phyloP scores from a whole-genome alignment of 2,797 vertebrate genomes.

The Molossus alvarezi region DNA sequence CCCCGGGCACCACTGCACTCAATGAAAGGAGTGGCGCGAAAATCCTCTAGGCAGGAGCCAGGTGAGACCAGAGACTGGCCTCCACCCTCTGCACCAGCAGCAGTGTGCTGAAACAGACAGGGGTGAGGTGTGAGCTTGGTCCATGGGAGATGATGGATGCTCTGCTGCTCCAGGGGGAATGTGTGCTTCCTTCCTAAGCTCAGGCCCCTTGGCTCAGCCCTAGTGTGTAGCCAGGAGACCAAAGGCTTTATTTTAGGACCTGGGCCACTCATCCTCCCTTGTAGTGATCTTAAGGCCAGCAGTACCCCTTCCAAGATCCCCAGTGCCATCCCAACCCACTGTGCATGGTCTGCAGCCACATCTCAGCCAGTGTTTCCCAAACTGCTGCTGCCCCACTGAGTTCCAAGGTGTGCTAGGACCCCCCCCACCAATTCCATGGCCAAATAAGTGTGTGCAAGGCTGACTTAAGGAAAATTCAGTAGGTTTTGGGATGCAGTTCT shows the following conservation, averaged over 20 bases:
- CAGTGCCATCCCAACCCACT: not conserved
- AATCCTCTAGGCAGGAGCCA: slow-evolving; percentile 98
- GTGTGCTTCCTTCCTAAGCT: not conserved
- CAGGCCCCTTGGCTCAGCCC: not conserved
- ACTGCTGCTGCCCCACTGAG: not conserved
- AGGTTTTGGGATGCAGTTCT: not conserved
- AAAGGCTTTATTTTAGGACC: not conserved
- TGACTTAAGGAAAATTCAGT: not conserved
- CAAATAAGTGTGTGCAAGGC: not conserved
- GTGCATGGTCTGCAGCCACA: not conserved
- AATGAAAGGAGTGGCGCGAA: slow-evolving; percentile 97
- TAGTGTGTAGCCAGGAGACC: not conserved
- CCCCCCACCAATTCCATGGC: not conserved
- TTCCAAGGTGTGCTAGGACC: not conserved
- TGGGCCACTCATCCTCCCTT: not conserved
- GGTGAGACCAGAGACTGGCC: slow-evolving; percentile 98
- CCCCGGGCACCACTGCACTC: slow-evolving; percentile 96
- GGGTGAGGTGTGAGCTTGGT: not conserved
- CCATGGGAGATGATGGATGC: not conserved
- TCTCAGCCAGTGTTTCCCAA: not conserved
- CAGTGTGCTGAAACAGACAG: slow-evolving; percentile 93
- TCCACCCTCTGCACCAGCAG: slow-evolving; percentile 95
- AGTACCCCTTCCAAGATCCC: not conserved
- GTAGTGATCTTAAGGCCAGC: not conserved
- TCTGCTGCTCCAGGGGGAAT: not conserved